A percentile compares a stretch with the other conserved stretches of the same genome.
phyloP scores from a whole-genome alignment of 2,888 invertebrate species.

The Epinotia bilunana region DNA sequence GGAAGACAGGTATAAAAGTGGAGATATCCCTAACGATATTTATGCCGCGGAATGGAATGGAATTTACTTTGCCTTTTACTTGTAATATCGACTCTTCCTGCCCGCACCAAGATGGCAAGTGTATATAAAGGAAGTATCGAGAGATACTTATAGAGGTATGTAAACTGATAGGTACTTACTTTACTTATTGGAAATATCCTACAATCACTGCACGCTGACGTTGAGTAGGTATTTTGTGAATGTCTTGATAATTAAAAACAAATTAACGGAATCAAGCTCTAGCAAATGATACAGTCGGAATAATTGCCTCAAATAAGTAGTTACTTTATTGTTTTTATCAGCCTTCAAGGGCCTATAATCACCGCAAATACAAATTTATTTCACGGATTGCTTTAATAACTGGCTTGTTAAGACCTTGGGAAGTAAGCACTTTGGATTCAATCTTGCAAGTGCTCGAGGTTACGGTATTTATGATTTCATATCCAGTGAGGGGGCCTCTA shows the following conservation, averaged over 20 bases:
- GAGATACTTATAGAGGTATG: no score
- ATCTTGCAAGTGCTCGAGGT: conserved; percentile 29
- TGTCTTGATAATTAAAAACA: conserved; percentile 12
- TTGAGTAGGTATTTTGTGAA: no score
- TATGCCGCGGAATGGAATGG: no score
- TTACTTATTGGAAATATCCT: no score
- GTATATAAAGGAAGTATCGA: no score
- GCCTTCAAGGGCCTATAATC: conserved; percentile 49
- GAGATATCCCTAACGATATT: no score
- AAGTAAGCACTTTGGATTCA: conserved; percentile 59
- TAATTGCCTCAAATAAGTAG: conserved; percentile 4
- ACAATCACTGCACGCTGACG: no score
- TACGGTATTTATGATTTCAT: conserved; percentile 22
- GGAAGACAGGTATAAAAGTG: no score
- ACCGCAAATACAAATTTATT: conserved; percentile 54
- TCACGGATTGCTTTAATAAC: conserved; percentile 57
- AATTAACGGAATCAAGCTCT: conserved; percentile 5
- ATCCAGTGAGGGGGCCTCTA: conserved; percentile 13
- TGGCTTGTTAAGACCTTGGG: conserved; percentile 67
- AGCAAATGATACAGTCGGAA: conserved; percentile 5
- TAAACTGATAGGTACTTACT: no score
- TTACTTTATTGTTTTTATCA: conserved; percentile 36
- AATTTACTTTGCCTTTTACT: no score
- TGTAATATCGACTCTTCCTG: no score
- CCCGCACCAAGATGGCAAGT: no score